Evolutionary conservation across 2,113 vertebrate genomes (phyloP).

Genomic region (Hydrochoerus hydrochaeris): DNA sequence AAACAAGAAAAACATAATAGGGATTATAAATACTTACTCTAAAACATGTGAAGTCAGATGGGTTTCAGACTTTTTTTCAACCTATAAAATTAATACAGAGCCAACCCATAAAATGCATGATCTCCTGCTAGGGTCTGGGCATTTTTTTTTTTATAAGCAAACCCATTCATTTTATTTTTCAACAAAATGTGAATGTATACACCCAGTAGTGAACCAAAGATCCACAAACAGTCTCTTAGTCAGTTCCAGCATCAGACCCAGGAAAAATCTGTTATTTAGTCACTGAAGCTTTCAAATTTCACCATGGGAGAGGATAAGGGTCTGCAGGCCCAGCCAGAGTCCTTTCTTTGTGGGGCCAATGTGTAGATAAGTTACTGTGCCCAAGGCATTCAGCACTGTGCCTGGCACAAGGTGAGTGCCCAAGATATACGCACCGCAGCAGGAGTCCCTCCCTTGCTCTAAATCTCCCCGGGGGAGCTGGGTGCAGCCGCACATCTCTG

Average conservation of each 20-base stretch:
- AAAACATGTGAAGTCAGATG: not conserved
- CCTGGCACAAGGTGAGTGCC: not conserved
- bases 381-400: not conserved
- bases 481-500: not conserved
- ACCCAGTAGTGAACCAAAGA: not conserved
- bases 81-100: not conserved
- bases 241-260: not conserved
- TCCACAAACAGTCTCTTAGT: not conserved
- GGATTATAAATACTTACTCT: not conserved
- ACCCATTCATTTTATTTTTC: not conserved
- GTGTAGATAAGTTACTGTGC: not conserved
- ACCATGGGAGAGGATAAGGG: not conserved
- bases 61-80: not conserved
- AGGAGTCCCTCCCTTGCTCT: not conserved
- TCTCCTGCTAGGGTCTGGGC: too few species aligned
- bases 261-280: not conserved
- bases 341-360: accelerated
- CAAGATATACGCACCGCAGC: accelerated
- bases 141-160: not conserved
- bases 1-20: not conserved
- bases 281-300: not conserved
- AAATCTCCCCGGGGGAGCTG: not conserved
- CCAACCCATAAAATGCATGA: too few species aligned
- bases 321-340: not conserved
- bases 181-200: not conserved